Evolutionary conservation across 2,888 invertebrate species (phyloP).

Genomic region (Aspidiotus rigidus): DNA sequence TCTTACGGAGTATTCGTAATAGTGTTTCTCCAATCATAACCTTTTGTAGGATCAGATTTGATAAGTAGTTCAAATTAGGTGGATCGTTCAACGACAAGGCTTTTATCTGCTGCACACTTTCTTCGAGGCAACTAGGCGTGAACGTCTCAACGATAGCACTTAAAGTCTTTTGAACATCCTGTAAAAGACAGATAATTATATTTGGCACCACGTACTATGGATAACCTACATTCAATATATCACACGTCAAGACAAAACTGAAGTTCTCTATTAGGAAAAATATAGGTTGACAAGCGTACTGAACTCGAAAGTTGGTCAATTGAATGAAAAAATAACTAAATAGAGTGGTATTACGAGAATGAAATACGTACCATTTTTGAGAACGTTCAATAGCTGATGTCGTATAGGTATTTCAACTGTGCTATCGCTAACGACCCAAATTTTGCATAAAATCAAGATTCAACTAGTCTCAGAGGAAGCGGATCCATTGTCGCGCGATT

Average conservation of each 20-base stretch:
- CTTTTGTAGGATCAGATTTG: slow-evolving; percentile 26
- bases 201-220: background rate
- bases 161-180: slow-evolving; percentile 29
- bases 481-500: too few relatives aligned
- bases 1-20: background rate
- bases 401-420: too few relatives aligned
- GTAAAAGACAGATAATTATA: slow-evolving; percentile 3
- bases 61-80: slow-evolving; percentile 25
- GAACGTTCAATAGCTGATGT: background rate
- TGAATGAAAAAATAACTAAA: background rate
- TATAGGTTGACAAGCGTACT: background rate
- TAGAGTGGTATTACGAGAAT: background rate
- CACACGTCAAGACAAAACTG: too few relatives aligned
- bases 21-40: slow-evolving; percentile 13
- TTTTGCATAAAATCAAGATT: background rate
- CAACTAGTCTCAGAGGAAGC: background rate
- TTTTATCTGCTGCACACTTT: slow-evolving; percentile 28
- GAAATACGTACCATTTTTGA: background rate
- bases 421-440: background rate
- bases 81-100: slow-evolving; percentile 29
- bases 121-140: slow-evolving; percentile 24
- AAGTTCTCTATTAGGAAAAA: background rate
- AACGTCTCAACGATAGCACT: slow-evolving; percentile 28
- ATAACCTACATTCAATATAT: background rate
- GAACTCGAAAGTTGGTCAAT: background rate